A percentile compares a stretch with the other conserved stretches of the same genome.
Conservation (phyloP, 2,113 vertebrate genomes). For the Pitta sordida region DNA sequence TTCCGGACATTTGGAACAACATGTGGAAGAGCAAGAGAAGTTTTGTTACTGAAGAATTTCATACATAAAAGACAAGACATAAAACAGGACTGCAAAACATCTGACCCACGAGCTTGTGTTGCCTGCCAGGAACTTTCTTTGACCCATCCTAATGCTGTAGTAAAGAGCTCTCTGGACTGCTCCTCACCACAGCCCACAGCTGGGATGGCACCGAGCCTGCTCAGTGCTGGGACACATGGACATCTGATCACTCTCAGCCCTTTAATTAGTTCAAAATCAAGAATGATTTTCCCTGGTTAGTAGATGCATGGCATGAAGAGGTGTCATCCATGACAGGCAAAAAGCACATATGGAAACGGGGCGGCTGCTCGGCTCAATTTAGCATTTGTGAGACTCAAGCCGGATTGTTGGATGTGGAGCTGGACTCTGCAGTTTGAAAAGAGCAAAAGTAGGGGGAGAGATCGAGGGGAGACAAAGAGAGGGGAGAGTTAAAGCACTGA, state of each 20-base stretch:
- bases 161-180: background rate
- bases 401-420: background rate
- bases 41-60: background rate
- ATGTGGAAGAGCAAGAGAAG: background rate
- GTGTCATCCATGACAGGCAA: background rate
- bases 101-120: background rate
- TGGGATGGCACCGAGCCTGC: background rate
- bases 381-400: background rate
- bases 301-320: background rate
- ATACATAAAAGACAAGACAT: background rate
- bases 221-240: background rate
- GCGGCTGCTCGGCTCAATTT: background rate
- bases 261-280: background rate
- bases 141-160: background rate
- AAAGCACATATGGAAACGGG: background rate
- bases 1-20: background rate
- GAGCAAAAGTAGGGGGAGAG: background rate
- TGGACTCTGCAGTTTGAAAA: background rate
- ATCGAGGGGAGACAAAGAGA: background rate
- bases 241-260: background rate
- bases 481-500: background rate
- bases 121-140: constrained; percentile 37
- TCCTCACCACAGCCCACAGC: background rate
- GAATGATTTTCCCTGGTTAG: background rate
- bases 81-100: background rate